Evolutionary conservation across 2,888 invertebrate species (phyloP).

Genomic region (Drosophila pseudotakahashii): DNA sequence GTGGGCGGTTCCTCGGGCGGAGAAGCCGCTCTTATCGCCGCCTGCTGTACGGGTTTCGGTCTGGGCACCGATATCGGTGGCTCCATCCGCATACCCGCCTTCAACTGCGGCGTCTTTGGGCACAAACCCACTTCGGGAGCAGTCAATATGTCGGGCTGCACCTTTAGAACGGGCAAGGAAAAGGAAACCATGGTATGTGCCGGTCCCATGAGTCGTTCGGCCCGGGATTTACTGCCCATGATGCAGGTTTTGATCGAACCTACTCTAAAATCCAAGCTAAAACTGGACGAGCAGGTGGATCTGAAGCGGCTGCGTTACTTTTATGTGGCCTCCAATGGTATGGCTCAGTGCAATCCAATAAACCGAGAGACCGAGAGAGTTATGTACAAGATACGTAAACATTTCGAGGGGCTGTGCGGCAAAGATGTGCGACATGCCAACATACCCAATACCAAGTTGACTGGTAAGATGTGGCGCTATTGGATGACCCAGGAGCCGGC

Average conservation of each 20-base stretch:
- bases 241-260: conserved; percentile 86
- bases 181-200: conserved; percentile 91
- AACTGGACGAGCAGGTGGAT: conserved; percentile 87
- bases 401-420: conserved; percentile 83
- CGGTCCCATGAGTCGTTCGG: conserved; percentile 92
- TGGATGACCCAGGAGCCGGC: conserved; percentile 90
- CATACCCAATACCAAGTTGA: conserved; percentile 83
- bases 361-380: conserved; percentile 87
- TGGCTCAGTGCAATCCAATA: conserved; percentile 90
- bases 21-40: conserved; percentile 90
- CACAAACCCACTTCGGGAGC: conserved; percentile 89
- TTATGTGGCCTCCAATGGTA: conserved; percentile 91
- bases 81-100: conserved; percentile 94
- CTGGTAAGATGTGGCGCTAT: conserved; percentile 89
- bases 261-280: conserved; percentile 85
- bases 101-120: conserved; percentile 94
- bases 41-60: conserved; percentile 93
- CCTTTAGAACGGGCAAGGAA: conserved; percentile 88
- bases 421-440: conserved; percentile 73
- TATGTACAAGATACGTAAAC: conserved; percentile 86
- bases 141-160: conserved; percentile 87
- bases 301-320: conserved; percentile 89
- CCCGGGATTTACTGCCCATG: conserved; percentile 91
- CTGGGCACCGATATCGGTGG: conserved; percentile 98
- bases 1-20: conserved; percentile 97